Conservation (phyloP, 2,797 vertebrate species). For the Coracias cyanogaster region DNA sequence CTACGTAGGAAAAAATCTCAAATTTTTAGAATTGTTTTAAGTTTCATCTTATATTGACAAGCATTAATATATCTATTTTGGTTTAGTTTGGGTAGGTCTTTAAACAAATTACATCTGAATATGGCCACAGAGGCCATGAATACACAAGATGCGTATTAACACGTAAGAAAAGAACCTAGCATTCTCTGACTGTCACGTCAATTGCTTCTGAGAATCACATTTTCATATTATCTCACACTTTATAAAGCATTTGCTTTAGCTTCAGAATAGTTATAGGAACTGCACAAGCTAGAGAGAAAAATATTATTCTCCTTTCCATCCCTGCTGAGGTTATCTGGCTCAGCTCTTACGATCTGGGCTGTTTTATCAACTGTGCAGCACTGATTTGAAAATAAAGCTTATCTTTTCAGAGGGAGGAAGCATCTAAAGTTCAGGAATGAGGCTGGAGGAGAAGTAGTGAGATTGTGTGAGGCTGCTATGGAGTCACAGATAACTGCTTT, state of each 20-base stretch:
- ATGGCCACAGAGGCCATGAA: not conserved
- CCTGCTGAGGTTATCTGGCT: conserved; percentile 19
- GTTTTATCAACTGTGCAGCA: not conserved
- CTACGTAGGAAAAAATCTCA: not conserved
- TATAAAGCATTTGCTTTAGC: not conserved
- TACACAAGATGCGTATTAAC: not conserved
- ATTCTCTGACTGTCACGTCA: not conserved
- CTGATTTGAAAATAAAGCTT: not conserved
- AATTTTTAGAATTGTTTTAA: not conserved
- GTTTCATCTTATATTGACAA: not conserved
- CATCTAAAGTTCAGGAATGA: not conserved
- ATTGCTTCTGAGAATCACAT: not conserved
- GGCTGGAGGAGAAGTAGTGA: not conserved
- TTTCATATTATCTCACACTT: not conserved
- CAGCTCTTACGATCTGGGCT: not conserved
- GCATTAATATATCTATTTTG: not conserved
- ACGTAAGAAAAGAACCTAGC: not conserved
- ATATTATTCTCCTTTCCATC: not conserved
- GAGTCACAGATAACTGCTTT: not conserved
- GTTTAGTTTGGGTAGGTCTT: not conserved
- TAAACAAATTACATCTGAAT: not conserved
- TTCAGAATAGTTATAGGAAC: not conserved
- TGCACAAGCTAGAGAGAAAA: not conserved
- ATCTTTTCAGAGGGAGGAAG: not conserved
- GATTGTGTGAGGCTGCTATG: not conserved